Percentiles rank a stretch among this genome's conserved stretches.
These are phyloP conservation scores for Varanus salvator DNA, from an alignment of 2,113 vertebrate species.

Conservation along the genomic window DNA sequence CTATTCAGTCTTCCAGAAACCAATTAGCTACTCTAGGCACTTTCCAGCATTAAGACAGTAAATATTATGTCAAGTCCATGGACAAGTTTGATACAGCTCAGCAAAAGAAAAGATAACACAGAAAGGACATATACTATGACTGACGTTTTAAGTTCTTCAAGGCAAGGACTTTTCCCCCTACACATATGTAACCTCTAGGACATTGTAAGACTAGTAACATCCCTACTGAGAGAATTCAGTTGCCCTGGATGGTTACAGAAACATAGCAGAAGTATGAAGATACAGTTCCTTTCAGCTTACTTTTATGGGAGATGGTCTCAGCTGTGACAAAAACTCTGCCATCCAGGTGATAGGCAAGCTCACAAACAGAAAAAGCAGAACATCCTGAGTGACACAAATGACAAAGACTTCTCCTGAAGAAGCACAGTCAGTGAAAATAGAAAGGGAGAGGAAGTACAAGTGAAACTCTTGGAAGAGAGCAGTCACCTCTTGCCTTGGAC, in stretches of 20 bases:
- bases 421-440: conserved; percentile 92
- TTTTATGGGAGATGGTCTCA: conserved; percentile 83
- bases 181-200: conserved; percentile 32
- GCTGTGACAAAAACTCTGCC: conserved; percentile 89
- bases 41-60: conserved; percentile 31
- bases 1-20: not conserved
- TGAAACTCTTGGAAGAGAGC: conserved; percentile 89
- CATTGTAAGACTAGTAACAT: conserved; percentile 1
- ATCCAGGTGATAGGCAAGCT: conserved; percentile 93
- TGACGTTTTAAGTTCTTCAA: conserved; percentile 33
- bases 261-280: conserved; percentile 32
- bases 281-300: conserved; percentile 83
- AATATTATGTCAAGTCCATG: not conserved
- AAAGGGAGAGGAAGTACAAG: conserved; percentile 92
- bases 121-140: conserved; percentile 14
- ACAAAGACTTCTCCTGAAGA: conserved; percentile 87
- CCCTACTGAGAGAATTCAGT: conserved; percentile 53
- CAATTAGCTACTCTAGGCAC: conserved; percentile 27
- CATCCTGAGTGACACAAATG: conserved; percentile 89
- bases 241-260: conserved; percentile 27
- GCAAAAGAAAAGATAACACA: conserved; percentile 8
- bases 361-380: conserved; percentile 93
- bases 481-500: conserved; percentile 86
- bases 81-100: conserved; percentile 47
- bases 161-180: not conserved